Evolutionary conservation across 2,888 invertebrate species (phyloP).

Genomic region (Byasa hedistus): DNA sequence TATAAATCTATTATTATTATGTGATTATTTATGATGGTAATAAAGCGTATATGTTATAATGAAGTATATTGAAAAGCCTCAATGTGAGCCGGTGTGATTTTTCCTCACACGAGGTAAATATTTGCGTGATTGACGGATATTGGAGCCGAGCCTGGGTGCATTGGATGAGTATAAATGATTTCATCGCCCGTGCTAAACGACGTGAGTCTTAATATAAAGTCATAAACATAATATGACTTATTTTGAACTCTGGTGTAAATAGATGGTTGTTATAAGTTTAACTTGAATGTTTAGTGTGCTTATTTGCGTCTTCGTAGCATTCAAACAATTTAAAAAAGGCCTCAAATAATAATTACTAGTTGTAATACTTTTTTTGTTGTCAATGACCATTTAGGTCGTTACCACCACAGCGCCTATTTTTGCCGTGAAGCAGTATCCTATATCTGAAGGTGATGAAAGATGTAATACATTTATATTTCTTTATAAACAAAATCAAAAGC

Average conservation of each 20-base stretch:
- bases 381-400: too few species aligned
- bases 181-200: background rate
- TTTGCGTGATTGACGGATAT: slow-evolving; percentile 2
- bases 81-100: background rate
- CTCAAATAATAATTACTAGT: too few species aligned
- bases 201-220: background rate
- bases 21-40: background rate
- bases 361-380: too few species aligned
- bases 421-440: background rate
- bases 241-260: background rate
- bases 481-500: background rate
- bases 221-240: background rate
- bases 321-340: too few species aligned
- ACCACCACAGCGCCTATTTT: too few species aligned
- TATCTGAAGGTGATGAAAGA: background rate
- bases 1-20: background rate
- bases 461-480: background rate
- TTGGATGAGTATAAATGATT: background rate
- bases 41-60: background rate
- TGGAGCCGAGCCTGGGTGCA: slow-evolving; percentile 2
- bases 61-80: background rate
- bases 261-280: too few species aligned
- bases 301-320: too few species aligned
- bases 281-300: too few species aligned
- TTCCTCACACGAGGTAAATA: slow-evolving; percentile 1